phyloP scores from a whole-genome alignment of 2,888 invertebrate genomes.

The Parnassius glacialis region DNA sequence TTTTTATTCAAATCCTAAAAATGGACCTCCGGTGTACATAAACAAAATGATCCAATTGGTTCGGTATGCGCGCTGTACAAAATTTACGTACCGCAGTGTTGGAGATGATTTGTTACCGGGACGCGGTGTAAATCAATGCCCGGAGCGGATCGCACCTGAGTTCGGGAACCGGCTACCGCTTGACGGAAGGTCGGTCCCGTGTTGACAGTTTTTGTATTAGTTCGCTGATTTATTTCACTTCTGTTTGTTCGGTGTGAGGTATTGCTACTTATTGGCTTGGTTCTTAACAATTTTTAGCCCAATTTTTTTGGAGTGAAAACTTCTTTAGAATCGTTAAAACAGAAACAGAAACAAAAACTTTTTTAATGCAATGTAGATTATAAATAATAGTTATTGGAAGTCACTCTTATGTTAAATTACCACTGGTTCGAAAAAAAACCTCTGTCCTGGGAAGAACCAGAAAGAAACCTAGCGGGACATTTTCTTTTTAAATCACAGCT shows the following conservation, averaged over 20 bases:
- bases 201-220: constrained; percentile 37
- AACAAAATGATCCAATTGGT: constrained; percentile 14
- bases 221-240: constrained; percentile 32
- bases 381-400: no score
- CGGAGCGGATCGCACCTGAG: constrained; percentile 11
- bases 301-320: no score
- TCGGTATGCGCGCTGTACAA: constrained; percentile 11
- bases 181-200: constrained; percentile 11
- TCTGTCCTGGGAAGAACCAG: no score
- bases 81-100: constrained; percentile 6
- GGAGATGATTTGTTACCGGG: constrained; percentile 14
- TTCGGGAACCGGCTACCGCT: background rate
- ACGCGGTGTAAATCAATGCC: constrained; percentile 17
- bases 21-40: background rate
- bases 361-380: no score
- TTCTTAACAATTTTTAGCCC: constrained; percentile 6
- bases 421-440: no score
- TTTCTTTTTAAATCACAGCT: no score
- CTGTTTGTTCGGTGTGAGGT: constrained; percentile 2
- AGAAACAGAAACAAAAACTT: no score
- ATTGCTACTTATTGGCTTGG: background rate
- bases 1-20: background rate
- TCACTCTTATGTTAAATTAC: no score
- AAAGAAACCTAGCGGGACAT: no score
- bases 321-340: no score